Conservation (phyloP, 2,113 vertebrate genomes). For the Saguinus midas region DNA sequence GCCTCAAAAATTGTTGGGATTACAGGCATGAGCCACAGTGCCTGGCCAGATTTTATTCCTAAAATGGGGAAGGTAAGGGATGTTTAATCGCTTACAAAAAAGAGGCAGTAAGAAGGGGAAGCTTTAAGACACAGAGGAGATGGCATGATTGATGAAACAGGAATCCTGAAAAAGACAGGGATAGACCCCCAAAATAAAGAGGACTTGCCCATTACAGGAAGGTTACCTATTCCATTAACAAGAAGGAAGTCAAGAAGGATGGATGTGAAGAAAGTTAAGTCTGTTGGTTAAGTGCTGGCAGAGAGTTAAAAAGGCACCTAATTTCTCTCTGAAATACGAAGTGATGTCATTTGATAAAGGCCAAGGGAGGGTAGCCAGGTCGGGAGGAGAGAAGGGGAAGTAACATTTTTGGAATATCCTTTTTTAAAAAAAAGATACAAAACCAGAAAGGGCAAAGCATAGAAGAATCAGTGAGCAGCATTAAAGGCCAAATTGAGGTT, state of each 20-base stretch:
- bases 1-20: too few species aligned
- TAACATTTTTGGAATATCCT: neutral
- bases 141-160: neutral
- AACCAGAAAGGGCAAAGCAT: neutral
- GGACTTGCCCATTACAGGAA: neutral
- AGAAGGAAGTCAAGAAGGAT: neutral
- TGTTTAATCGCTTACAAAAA: neutral
- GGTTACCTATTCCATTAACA: neutral
- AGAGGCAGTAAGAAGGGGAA: neutral
- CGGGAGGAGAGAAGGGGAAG: neutral
- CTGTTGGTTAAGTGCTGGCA: neutral
- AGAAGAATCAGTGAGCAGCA: neutral
- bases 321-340: neutral
- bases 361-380: neutral
- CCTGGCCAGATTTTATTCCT: neutral
- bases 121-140: neutral
- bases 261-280: neutral
- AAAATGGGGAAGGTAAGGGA: neutral
- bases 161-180: neutral
- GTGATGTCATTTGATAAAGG: neutral
- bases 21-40: too few species aligned
- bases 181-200: neutral
- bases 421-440: neutral
- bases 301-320: neutral
- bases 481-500: neutral